These are phyloP conservation scores for Xyrauchen texanus DNA, from an alignment of 2,113 vertebrate genomes.

Conservation along the genomic window DNA sequence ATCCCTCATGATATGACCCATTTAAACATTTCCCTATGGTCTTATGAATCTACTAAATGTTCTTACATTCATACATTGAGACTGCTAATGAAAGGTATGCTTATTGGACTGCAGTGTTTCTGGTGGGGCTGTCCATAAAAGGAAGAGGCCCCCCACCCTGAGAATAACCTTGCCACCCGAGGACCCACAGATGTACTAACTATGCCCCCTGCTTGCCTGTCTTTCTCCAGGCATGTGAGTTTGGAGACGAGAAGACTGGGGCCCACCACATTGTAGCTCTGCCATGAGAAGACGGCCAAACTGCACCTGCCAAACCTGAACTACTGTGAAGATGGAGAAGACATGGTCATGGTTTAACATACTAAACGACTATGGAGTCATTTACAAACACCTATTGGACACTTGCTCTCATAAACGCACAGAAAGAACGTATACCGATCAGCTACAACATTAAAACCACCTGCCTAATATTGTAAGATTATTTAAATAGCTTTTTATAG, in stretches of 20 bases:
- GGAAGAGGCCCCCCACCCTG: conserved; percentile 2
- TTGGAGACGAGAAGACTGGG: conserved; percentile 40
- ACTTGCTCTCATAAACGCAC: neutral
- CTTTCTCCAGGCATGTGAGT: conserved; percentile 72
- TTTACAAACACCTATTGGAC: neutral
- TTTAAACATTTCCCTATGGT: too few relatives aligned
- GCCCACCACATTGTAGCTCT: conserved; percentile 53
- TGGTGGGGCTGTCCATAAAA: neutral
- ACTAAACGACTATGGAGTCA: conserved; percentile 40
- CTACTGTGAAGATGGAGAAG: neutral
- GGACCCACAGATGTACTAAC: conserved; percentile 46
- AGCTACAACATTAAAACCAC: too few relatives aligned
- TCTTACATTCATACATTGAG: too few relatives aligned
- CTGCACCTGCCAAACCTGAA: conserved; percentile 39
- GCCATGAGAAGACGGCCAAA: conserved; percentile 42
- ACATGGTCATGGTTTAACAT: neutral
- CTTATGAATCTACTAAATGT: too few relatives aligned
- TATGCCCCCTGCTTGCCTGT: conserved; percentile 41
- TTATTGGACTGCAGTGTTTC: conserved; percentile 2
- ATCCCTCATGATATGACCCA: too few relatives aligned
- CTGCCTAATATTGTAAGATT: conserved; percentile 67
- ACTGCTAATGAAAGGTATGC: conserved; percentile 27
- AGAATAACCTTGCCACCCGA: conserved; percentile 56
- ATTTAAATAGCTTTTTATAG: conserved; percentile 86
- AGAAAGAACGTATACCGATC: conserved; percentile 44